These are phyloP conservation scores for Pluvialis apricaria DNA, from an alignment of 2,113 vertebrate species.

Conservation along the genomic window DNA sequence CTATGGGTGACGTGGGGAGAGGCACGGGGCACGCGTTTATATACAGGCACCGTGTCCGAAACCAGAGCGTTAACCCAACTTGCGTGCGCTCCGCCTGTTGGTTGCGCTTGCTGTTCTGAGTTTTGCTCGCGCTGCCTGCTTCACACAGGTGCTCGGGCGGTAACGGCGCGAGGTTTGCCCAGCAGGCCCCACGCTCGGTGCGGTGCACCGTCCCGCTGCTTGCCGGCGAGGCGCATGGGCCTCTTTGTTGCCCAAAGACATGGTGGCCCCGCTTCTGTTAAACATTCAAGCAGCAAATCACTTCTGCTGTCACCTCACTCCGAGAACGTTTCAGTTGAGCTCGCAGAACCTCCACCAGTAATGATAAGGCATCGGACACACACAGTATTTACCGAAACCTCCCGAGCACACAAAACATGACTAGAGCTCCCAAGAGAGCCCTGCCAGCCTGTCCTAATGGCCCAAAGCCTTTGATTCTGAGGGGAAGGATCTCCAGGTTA, in stretches of 20 bases:
- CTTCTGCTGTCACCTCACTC: neutral
- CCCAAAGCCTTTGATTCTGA: neutral
- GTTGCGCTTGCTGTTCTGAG: neutral
- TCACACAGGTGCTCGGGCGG: neutral
- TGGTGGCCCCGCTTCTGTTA: neutral
- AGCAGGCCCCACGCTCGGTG: neutral
- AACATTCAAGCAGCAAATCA: neutral
- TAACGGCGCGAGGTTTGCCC: neutral
- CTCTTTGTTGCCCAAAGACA: neutral
- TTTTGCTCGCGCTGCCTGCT: neutral
- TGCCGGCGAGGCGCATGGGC: neutral
- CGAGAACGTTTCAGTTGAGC: neutral
- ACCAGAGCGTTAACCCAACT: neutral
- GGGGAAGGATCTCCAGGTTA: neutral
- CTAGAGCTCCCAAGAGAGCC: neutral
- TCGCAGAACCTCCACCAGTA: neutral
- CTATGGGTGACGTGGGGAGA: neutral
- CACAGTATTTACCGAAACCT: neutral
- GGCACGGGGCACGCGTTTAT: neutral
- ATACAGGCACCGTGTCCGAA: rapidly evolving
- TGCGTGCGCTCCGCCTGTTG: neutral
- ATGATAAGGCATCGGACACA: neutral
- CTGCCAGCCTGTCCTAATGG: neutral
- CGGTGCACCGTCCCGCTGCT: neutral
- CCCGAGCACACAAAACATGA: neutral